A percentile compares a stretch with the other conserved stretches of the same genome.
Evolutionary conservation across 1,140 invertebrate genomes (phyloP).

Genomic region (Drosophila nikananu): DNA sequence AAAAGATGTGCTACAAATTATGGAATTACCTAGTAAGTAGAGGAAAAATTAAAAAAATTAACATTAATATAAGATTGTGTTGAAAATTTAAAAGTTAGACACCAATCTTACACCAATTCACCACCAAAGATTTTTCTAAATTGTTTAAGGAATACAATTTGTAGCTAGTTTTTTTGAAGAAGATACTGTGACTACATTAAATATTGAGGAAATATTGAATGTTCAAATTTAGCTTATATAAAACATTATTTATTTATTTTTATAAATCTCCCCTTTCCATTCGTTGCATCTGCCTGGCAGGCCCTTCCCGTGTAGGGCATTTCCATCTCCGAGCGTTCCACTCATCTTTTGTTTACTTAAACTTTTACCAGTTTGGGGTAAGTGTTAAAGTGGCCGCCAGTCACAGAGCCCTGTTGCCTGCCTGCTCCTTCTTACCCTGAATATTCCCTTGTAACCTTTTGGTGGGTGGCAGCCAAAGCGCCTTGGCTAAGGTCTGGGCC

Average conservation of each 20-base stretch:
- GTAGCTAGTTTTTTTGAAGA: no score
- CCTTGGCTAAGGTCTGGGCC: constrained; percentile 54
- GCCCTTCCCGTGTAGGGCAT: constrained; percentile 21
- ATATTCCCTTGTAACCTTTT: constrained; percentile 17
- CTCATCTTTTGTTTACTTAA: constrained; percentile 80
- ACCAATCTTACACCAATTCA: no score
- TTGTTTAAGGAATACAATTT: no score
- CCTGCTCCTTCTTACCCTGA: not conserved
- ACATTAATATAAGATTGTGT: not conserved
- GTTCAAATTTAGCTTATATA: no score
- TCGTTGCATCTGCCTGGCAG: not conserved
- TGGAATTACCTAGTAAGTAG: no score
- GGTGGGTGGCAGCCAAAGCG: constrained; percentile 26
- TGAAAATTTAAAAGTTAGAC: no score
- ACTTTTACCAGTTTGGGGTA: constrained; percentile 80
- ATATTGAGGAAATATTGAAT: not conserved
- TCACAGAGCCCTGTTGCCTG: constrained; percentile 23
- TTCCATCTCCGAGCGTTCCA: constrained; percentile 56
- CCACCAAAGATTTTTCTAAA: no score
- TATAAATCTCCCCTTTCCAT: not conserved
- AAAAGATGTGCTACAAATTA: constrained; percentile 15
- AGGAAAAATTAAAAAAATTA: rapidly evolving
- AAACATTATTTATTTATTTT: no score
- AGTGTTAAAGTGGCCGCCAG: constrained; percentile 76
- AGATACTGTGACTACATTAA: not conserved